Conservation (phyloP, 2,797 vertebrate species). For the Fratercula arctica region DNA sequence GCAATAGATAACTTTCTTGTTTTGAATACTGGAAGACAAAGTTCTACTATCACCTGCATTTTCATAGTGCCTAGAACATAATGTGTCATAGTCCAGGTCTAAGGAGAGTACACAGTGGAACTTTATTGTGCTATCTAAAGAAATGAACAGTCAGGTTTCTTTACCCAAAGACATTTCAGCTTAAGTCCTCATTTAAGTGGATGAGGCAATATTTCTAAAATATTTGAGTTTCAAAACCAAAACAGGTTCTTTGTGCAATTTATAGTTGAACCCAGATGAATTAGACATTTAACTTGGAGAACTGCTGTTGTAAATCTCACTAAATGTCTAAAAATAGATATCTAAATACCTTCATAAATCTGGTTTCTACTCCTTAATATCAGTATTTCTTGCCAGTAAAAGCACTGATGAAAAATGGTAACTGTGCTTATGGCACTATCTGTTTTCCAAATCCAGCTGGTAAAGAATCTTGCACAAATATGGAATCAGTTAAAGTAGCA, state of each 20-base stretch:
- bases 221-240: neutral
- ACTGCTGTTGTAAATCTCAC: neutral
- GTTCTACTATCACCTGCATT: neutral
- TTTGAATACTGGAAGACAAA: neutral
- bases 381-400: neutral
- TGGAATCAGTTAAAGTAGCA: neutral
- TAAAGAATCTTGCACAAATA: neutral
- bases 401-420: neutral
- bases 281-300: neutral
- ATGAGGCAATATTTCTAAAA: neutral
- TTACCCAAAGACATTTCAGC: neutral
- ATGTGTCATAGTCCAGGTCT: neutral
- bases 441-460: neutral
- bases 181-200: neutral
- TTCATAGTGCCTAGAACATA: neutral
- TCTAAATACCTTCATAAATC: neutral
- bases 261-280: neutral
- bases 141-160: neutral
- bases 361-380: neutral
- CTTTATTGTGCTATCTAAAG: neutral
- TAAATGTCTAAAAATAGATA: neutral
- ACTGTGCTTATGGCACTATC: neutral
- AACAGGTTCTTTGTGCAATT: neutral
- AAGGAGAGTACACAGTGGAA: neutral
- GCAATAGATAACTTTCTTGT: neutral